Evolutionary conservation across 2,888 invertebrate species (phyloP).

Genomic region (Orthosia gracilis): DNA sequence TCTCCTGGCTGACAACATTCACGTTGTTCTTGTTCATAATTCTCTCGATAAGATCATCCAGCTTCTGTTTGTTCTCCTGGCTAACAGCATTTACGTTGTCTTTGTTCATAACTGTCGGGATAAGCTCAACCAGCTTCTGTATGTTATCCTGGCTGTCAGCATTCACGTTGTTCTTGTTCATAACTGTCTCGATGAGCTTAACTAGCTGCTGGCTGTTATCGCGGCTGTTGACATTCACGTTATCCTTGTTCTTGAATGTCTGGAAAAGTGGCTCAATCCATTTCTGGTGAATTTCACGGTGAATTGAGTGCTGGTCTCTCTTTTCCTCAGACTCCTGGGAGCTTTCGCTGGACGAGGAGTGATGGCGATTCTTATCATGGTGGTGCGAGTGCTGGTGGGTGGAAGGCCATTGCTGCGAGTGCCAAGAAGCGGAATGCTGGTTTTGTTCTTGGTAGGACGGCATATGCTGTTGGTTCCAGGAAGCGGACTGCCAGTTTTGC

Average conservation of each 20-base stretch:
- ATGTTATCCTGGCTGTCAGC: no score
- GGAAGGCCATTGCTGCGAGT: conserved; percentile 38
- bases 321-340: conserved; percentile 64
- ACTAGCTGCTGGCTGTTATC: no score
- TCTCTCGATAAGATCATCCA: no score
- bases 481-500: conserved; percentile 10
- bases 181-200: no score
- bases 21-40: no score
- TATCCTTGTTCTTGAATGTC: conserved; percentile 54
- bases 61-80: no score
- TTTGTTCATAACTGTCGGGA: no score
- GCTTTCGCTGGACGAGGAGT: conserved; percentile 57
- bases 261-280: conserved; percentile 69
- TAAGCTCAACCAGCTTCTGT: no score
- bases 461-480: conserved; percentile 21
- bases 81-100: no score
- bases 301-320: conserved; percentile 14
- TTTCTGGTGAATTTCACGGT: conserved; percentile 47
- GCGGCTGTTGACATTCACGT: conserved; percentile 34
- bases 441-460: conserved; percentile 26
- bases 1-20: no score
- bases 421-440: conserved; percentile 14
- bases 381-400: conserved; percentile 27
- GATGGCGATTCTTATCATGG: conserved; percentile 36
- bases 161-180: no score